Percentiles rank a stretch among this genome's conserved stretches.
Evolutionary conservation across 35 echinoderm and acorn worm genomes (phyloP).

Genomic region (Stichopus chloronotus): DNA sequence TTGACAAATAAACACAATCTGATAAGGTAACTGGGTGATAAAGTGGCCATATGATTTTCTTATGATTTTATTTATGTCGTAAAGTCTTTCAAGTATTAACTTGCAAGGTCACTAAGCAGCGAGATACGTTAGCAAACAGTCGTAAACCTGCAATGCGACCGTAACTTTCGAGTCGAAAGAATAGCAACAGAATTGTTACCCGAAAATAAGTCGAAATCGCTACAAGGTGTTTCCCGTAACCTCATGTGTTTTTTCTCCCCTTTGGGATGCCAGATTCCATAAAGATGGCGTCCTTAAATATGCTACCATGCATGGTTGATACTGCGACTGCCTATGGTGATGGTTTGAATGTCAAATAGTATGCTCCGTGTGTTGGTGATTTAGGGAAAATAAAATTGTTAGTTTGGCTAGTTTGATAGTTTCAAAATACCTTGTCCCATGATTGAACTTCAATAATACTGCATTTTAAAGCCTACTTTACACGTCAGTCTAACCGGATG

Average conservation of each 20-base stretch:
- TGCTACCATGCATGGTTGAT: too few relatives aligned
- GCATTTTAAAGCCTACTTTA: too few relatives aligned
- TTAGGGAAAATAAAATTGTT: too few relatives aligned
- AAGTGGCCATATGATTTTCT: not conserved
- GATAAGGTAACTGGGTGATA: slow-evolving; percentile 55
- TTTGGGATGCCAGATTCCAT: too few relatives aligned
- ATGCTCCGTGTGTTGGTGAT: too few relatives aligned
- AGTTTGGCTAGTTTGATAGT: too few relatives aligned
- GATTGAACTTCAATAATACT: too few relatives aligned
- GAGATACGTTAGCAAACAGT: slow-evolving; percentile 42
- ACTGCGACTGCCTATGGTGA: too few relatives aligned
- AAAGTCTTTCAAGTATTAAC: slow-evolving; percentile 37
- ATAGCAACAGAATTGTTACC: not conserved
- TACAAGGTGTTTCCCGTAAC: not conserved
- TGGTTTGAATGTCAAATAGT: too few relatives aligned
- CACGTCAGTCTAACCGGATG: too few relatives aligned
- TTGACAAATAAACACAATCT: not conserved
- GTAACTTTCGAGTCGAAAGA: slow-evolving; percentile 5
- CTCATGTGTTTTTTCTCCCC: not conserved
- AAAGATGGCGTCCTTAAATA: too few relatives aligned
- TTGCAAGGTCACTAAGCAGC: slow-evolving; percentile 4
- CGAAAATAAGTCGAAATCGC: not conserved
- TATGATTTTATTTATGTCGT: slow-evolving; percentile 13
- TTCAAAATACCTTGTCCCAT: too few relatives aligned
- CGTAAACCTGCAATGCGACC: slow-evolving; percentile 12